Base-by-base conservation (phyloP, 2,888 invertebrate species). In the Trachelus tabidus region DNA sequence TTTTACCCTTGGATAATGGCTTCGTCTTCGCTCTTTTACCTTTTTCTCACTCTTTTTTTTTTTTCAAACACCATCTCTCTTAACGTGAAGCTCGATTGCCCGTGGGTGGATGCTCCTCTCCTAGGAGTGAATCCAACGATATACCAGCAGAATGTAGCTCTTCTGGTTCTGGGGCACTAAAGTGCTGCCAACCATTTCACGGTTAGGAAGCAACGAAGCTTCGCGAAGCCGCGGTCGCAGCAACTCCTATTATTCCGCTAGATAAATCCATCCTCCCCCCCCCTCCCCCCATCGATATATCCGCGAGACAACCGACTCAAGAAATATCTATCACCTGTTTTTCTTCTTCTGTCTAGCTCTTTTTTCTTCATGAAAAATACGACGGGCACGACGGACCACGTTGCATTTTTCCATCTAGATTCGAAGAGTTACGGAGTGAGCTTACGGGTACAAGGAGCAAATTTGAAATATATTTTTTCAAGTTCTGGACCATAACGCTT, bases 241-340 rank as follows among this genome's bases (percentile, higher is more conserved):
- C 74, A 30, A 35, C 74, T 74, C 74, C 15, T 34, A 74, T 74
- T 74, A 74, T 74, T 74, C 74, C 74, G 35, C 35, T 30, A 74
- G 74, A 74, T 74, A 74, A 74, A 74, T 74, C 35, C 74, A 35
- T 3, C 11, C 33, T 11, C 23, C 23, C 23, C 23, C 30, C 34
- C 15, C 9, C 9, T 30, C 11, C 23, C 11, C 1, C 23, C 30
- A n/a, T 71, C 71, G 71, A 71, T 71, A 34, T 34, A 34, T 34
- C 31, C 71, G 3, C 30, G 71, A 71, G 71, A 34, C 71, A 71
- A 71, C 71, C 30, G 71, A 71, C 71, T 71, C 71, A 34, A 34
- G 33, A 34, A 71, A 71, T 34, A 71, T 71, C 71, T 34, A 71
- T 71, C 71, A 30, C 71, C 71, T 30, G 33, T 71, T 71, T 71